These are phyloP conservation scores for Struthidea cinerea DNA, from an alignment of 2,113 vertebrate genomes.

Conservation along the genomic window DNA sequence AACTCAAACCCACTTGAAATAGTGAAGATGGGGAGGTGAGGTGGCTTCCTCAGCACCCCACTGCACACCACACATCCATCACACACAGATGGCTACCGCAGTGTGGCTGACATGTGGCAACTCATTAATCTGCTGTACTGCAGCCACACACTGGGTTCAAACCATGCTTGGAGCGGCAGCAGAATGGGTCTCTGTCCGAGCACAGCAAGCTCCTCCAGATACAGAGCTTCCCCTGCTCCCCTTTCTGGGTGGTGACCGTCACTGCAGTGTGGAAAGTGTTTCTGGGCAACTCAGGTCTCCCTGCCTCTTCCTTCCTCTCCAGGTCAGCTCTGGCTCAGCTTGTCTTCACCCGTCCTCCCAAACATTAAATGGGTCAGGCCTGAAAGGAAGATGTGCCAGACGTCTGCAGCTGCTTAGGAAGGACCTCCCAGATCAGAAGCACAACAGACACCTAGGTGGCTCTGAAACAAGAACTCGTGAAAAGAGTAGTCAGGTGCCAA, in stretches of 20 bases:
- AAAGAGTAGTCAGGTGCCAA: neutral
- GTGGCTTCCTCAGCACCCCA: neutral
- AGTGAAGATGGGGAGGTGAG: neutral
- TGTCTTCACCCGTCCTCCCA: neutral
- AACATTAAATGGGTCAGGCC: neutral
- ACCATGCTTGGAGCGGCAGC: neutral
- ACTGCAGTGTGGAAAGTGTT: accelerated
- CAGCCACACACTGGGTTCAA: neutral
- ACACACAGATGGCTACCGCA: neutral
- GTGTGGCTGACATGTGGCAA: neutral
- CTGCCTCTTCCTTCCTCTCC: neutral
- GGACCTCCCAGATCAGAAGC: neutral
- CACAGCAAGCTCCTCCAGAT: neutral
- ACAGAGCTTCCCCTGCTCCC: neutral
- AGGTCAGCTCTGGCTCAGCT: neutral
- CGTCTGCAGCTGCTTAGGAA: neutral
- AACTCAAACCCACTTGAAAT: neutral
- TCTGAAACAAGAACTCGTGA: neutral
- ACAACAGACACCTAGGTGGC: accelerated
- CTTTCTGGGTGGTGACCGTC: neutral
- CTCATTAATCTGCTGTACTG: neutral
- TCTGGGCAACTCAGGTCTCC: accelerated
- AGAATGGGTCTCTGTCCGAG: neutral
- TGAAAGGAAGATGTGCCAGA: neutral
- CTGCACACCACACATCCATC: neutral